Conservation (phyloP, 37 sponge, comb jelly and placozoan species). For the Aplysina aerophoba region DNA sequence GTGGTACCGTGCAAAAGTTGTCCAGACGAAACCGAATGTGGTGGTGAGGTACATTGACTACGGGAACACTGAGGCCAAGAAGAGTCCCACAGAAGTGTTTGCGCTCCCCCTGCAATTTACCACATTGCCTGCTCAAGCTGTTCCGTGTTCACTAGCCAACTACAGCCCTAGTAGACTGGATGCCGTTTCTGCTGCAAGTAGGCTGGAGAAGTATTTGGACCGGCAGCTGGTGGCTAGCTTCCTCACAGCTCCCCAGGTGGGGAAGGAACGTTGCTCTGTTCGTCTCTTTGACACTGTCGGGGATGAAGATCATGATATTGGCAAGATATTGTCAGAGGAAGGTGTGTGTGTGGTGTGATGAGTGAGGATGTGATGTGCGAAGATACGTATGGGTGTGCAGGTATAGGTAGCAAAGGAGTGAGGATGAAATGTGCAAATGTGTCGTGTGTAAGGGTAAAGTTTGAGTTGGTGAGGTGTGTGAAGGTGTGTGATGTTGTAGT, state of each 20-base stretch:
- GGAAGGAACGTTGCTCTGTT: background rate
- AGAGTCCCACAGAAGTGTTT: constrained; percentile 24
- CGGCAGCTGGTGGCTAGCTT: constrained; percentile 16
- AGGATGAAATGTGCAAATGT: too few species aligned
- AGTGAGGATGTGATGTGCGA: too few species aligned
- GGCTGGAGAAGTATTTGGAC: constrained; percentile 11
- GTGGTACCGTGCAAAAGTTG: constrained; percentile 79
- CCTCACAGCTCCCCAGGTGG: background rate
- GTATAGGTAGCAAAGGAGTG: too few species aligned
- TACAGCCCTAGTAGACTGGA: background rate
- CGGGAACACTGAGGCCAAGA: constrained; percentile 67
- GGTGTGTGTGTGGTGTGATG: background rate
- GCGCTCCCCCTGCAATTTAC: constrained; percentile 66
- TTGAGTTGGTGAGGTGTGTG: too few species aligned
- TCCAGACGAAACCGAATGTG: background rate
- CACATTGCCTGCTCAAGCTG: constrained; percentile 66
- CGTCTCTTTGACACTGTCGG: background rate
- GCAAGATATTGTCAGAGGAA: background rate
- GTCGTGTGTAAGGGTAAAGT: too few species aligned
- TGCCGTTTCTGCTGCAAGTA: background rate
- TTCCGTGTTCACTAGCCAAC: constrained; percentile 63
- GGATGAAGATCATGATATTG: constrained; percentile 2
- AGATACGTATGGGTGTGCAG: too few species aligned
- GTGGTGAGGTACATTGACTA: constrained; percentile 78
- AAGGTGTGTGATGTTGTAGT: too few species aligned